Percentiles rank a stretch among this genome's conserved stretches.
These are phyloP conservation scores for Ceraclea dissimilis DNA, from an alignment of 2,888 invertebrate genomes.

Conservation along the genomic window DNA sequence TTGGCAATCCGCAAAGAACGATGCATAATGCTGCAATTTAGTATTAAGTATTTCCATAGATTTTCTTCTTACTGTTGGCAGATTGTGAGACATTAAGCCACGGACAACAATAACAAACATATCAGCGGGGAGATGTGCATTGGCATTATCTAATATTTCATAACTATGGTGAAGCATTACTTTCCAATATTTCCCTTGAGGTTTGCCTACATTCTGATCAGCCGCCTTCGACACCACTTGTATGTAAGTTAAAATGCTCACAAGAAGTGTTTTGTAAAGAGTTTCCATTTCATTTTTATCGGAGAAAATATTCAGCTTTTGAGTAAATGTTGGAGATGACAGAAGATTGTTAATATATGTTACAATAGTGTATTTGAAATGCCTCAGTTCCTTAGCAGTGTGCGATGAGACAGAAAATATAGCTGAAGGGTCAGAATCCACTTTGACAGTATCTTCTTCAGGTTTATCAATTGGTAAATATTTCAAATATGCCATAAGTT, in stretches of 20 bases:
- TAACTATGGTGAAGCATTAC: constrained; percentile 71
- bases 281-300: constrained; percentile 48
- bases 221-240: constrained; percentile 56
- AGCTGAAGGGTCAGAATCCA: constrained; percentile 36
- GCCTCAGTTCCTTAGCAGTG: constrained; percentile 68
- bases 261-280: constrained; percentile 61
- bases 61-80: constrained; percentile 66
- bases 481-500: constrained; percentile 58
- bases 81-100: constrained; percentile 62
- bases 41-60: constrained; percentile 79
- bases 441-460: constrained; percentile 41
- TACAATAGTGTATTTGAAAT: constrained; percentile 75
- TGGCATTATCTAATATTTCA: constrained; percentile 73
- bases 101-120: constrained; percentile 75
- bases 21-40: constrained; percentile 64
- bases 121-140: constrained; percentile 67
- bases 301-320: constrained; percentile 50
- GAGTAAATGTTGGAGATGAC: constrained; percentile 60
- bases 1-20: constrained; percentile 50
- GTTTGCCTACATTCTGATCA: constrained; percentile 51
- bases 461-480: constrained; percentile 57
- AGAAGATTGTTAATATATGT: constrained; percentile 66
- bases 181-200: constrained; percentile 71
- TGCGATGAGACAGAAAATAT: constrained; percentile 59
- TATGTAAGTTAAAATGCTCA: constrained; percentile 60